phyloP scores from a whole-genome alignment of 1,140 invertebrate genomes.

The Drosophila hydei region DNA sequence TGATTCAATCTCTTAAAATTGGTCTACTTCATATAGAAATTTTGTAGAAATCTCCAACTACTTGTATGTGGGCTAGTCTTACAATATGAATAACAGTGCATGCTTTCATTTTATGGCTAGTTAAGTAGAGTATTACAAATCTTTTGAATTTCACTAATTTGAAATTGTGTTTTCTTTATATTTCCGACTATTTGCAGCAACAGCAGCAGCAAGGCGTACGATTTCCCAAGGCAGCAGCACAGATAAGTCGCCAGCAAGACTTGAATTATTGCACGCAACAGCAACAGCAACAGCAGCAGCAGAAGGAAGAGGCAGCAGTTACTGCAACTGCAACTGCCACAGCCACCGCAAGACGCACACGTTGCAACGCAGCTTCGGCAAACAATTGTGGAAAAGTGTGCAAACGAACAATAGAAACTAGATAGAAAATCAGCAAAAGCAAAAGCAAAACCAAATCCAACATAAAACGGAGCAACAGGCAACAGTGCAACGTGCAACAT shows the following conservation, averaged over 20 bases:
- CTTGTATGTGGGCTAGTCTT: neutral
- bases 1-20: too few species aligned
- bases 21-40: neutral
- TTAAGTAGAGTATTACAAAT: neutral
- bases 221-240: conserved; percentile 74
- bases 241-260: conserved; percentile 83
- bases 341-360: conserved; percentile 35
- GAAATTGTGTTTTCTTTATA: conserved; percentile 28
- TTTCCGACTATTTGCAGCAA: conserved; percentile 58
- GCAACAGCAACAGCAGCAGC: conserved; percentile 40
- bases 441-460: conserved; percentile 36
- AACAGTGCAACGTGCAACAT: conserved; percentile 28
- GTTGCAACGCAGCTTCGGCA: conserved; percentile 48
- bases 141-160: conserved; percentile 52
- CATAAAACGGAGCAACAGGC: conserved; percentile 42
- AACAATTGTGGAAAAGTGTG: conserved; percentile 78
- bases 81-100: neutral
- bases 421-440: conserved; percentile 72
- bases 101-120: neutral
- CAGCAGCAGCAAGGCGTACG: conserved; percentile 70
- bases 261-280: conserved; percentile 83
- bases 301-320: conserved; percentile 41
- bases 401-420: conserved; percentile 77
- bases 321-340: conserved; percentile 38
- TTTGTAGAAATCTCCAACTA: neutral